Evolutionary conservation across 37 sponge, comb jelly and placozoan genomes (phyloP).

Genomic region (Petrosia ficiformis): DNA sequence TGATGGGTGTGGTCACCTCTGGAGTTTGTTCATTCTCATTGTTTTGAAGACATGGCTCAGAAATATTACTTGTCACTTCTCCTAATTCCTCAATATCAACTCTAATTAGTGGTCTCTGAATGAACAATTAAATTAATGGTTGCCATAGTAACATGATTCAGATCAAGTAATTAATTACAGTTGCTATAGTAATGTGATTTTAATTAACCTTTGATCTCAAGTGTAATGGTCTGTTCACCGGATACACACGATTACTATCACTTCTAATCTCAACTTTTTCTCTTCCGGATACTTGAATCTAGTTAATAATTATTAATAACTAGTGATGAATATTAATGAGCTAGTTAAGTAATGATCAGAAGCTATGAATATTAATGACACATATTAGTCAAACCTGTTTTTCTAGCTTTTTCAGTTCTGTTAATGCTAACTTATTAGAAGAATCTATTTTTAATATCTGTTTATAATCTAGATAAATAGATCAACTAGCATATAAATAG

Average conservation of each 20-base stretch:
- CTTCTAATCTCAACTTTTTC: not conserved
- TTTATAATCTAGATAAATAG: constrained; percentile 47
- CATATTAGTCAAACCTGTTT: not conserved
- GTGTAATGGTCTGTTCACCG: constrained; percentile 68
- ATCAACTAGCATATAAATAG: not conserved
- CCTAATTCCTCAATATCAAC: constrained; percentile 64
- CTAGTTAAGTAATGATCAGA: not conserved
- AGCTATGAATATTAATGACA: not conserved
- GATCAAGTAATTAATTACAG: not conserved
- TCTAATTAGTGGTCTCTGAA: constrained; percentile 62
- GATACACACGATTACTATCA: constrained; percentile 18
- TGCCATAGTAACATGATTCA: not conserved
- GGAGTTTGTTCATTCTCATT: not conserved
- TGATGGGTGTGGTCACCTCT: not conserved
- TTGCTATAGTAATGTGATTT: not conserved
- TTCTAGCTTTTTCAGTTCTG: constrained; percentile 53
- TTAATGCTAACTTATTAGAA: constrained; percentile 58
- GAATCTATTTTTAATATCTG: constrained; percentile 64
- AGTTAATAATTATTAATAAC: not conserved
- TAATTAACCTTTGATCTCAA: constrained; percentile 77
- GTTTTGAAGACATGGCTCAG: not conserved
- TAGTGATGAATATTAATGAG: not conserved
- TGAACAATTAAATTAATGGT: not conserved
- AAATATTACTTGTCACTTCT: not conserved
- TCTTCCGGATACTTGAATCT: not conserved